Percentiles rank a stretch among this genome's conserved stretches.
phyloP scores from a whole-genome alignment of 2,113 vertebrate species.

The Talpa occidentalis region DNA sequence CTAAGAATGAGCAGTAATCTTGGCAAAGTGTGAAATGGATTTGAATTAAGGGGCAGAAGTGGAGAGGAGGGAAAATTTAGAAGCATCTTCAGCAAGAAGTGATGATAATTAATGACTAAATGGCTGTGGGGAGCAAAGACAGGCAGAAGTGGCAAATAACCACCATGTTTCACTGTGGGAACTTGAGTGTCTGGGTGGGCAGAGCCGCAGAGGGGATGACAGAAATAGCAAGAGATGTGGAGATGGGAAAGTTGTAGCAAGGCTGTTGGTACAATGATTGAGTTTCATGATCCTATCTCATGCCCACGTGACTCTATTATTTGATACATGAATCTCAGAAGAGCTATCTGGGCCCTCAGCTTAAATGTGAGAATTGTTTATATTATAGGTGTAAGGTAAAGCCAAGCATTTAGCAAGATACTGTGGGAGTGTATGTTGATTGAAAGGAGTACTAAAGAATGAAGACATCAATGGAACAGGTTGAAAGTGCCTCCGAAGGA shows the following conservation, averaged over 20 bases:
- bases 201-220: not conserved
- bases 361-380: not conserved
- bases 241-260: not conserved
- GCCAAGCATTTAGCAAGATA: not conserved
- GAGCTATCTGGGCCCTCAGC: not conserved
- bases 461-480: not conserved
- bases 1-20: not conserved
- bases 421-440: not conserved
- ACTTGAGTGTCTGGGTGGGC: too few species aligned
- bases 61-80: not conserved
- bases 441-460: not conserved
- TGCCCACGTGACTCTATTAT: not conserved
- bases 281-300: not conserved
- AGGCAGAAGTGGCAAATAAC: not conserved
- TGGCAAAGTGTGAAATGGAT: not conserved
- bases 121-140: not conserved
- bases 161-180: not conserved
- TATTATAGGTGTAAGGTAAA: not conserved
- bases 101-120: not conserved
- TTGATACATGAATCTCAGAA: not conserved
- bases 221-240: not conserved
- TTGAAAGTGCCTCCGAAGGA: not conserved
- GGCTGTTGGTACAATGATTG: not conserved
- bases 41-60: not conserved
- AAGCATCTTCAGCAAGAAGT: not conserved